Base-by-base conservation (phyloP, 2,797 vertebrate genomes). In the Halcyon smyrnensis region DNA sequence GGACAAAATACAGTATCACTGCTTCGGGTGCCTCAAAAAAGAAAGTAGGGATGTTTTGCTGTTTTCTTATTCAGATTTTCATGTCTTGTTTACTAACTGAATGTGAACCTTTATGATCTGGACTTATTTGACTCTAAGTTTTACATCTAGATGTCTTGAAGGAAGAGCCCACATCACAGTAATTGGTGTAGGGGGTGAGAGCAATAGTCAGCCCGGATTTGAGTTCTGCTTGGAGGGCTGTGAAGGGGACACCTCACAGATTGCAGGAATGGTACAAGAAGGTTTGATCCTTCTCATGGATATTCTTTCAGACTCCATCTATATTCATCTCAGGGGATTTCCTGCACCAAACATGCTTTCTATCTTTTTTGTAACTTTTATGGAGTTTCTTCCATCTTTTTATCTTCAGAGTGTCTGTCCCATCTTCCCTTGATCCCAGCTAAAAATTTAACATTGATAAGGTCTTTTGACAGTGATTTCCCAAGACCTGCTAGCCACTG, bases 201-300 rank as follows among this genome's bases (percentile, higher is more conserved):
- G 10, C 2, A 34, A 36, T 18, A 69, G 17, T 39, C 0, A 0
- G 5, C 18, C 12, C 23, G 19, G 7, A 63, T 48, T 7, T 13
- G 8, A 24, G 12, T 50, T 83, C 56, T 77, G 17, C 59, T 91
- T 62, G 46, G 30, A 62, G 15, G 15, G 20, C 14, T 83, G 51
- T 16, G 53, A 54, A 80, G 14, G 9, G 21, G 8, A 43, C 23
- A 32, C 3, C 12, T 79, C 37, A 45, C 21, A 65, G 17, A 7
- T 9, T 46, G 28, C 30, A 74, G 30, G 11, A 70, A 34, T 0
- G 2, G 9, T 23, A 37, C 17, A 74, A 57, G 41, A 64, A 10
- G 1, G 5, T 36, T 87, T 64, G 39, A 36, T 80, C 32, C 39
- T 94, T 78, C 43, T 36, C 24, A 7, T 0, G 2, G 11, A 4